Percentiles rank a stretch among this genome's conserved stretches.
phyloP scores from a whole-genome alignment of 2,888 invertebrate species.

The Athalia circularis region DNA sequence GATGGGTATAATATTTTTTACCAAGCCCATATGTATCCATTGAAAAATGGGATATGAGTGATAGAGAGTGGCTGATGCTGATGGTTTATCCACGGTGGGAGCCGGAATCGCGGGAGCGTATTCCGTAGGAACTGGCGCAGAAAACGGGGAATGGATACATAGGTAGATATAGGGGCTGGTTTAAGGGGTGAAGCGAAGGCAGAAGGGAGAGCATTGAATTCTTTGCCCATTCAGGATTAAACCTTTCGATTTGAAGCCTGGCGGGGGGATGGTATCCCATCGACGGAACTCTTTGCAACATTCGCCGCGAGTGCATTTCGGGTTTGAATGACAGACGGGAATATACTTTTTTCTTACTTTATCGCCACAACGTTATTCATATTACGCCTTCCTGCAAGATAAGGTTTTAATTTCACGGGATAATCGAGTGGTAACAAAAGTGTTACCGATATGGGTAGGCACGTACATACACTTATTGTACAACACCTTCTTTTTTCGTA shows the following conservation, averaged over 20 bases:
- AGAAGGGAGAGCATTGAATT: conserved; percentile 56
- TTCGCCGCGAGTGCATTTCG: conserved; percentile 21
- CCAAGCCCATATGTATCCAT: conserved; percentile 4
- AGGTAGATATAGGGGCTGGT: not conserved
- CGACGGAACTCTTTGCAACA: conserved; percentile 23
- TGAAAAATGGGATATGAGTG: conserved; percentile 20
- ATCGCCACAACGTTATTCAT: not conserved
- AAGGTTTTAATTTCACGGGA: not conserved
- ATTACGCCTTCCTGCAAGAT: not conserved
- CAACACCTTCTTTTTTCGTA: too few relatives aligned
- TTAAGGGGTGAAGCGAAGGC: conserved; percentile 33
- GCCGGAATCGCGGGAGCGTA: not conserved
- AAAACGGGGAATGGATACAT: conserved; percentile 15
- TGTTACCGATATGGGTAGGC: not conserved
- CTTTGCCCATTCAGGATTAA: conserved; percentile 62
- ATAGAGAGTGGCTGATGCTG: not conserved
- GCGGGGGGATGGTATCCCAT: conserved; percentile 11
- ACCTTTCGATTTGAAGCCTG: conserved; percentile 60
- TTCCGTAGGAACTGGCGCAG: conserved; percentile 1
- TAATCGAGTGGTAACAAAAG: too few relatives aligned
- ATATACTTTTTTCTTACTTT: not conserved
- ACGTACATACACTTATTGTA: not conserved
- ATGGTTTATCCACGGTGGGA: not conserved
- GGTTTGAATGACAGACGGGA: conserved; percentile 28
- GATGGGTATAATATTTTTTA: not conserved